These are phyloP conservation scores for Burhinus bistriatus DNA, from an alignment of 2,113 vertebrate genomes.

Conservation along the genomic window DNA sequence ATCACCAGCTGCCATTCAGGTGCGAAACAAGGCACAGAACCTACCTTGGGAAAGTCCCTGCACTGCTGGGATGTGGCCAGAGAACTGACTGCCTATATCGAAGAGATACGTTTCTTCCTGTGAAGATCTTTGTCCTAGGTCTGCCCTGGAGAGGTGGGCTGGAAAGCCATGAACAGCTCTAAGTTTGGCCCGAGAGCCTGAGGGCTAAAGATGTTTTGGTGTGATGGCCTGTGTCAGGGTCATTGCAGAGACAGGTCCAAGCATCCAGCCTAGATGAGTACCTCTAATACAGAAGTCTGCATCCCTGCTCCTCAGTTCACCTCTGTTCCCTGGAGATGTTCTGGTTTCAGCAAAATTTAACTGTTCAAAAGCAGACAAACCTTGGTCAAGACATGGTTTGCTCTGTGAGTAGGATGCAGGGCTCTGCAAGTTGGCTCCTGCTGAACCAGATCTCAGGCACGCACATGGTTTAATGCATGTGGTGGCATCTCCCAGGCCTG, in stretches of 20 bases:
- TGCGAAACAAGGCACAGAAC: neutral
- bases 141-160: neutral
- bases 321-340: neutral
- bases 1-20: neutral
- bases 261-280: neutral
- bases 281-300: neutral
- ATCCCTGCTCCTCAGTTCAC: neutral
- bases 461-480: neutral
- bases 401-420: neutral
- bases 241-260: neutral
- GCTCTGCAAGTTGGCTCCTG: neutral
- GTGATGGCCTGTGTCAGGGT: neutral
- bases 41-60: neutral
- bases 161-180: neutral
- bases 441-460: neutral
- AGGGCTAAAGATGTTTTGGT: neutral
- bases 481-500: neutral
- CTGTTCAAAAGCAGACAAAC: neutral
- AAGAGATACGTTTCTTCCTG: neutral
- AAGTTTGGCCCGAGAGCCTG: neutral
- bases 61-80: neutral
- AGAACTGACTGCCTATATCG: neutral
- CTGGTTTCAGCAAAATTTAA: neutral
- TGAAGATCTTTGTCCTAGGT: neutral
- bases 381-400: neutral